Evolutionary conservation across 64 coral and sea anemone genomes (phyloP).

Genomic region (Catalaphyllia jardinei): DNA sequence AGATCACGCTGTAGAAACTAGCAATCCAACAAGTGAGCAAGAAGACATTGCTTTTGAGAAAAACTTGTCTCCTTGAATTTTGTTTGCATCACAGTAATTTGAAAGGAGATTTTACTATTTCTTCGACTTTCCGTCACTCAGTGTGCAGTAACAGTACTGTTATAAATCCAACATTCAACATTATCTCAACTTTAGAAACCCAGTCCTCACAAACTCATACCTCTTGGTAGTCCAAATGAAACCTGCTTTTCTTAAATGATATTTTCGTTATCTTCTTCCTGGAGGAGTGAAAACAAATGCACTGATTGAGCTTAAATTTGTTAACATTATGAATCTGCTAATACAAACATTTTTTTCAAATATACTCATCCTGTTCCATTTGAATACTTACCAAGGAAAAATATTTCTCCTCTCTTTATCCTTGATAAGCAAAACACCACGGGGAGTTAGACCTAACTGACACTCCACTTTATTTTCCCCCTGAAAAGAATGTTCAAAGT

Average conservation of each 20-base stretch:
- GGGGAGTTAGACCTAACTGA: slow-evolving; percentile 83
- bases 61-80: too few species aligned
- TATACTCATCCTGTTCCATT: neutral
- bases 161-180: neutral
- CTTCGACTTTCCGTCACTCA: too few species aligned
- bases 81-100: too few species aligned
- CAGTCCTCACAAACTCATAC: slow-evolving; percentile 3
- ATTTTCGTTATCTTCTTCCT: slow-evolving; percentile 88
- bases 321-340: too few species aligned
- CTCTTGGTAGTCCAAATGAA: slow-evolving; percentile 73
- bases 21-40: too few species aligned
- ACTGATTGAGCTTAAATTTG: neutral
- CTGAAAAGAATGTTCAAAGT: slow-evolving; percentile 11
- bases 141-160: too few species aligned
- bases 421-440: slow-evolving; percentile 83
- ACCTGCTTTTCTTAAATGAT: slow-evolving; percentile 85
- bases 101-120: too few species aligned
- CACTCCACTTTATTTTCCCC: slow-evolving; percentile 80
- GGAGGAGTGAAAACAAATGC: neutral
- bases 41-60: too few species aligned
- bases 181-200: neutral
- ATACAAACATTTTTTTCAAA: too few species aligned
- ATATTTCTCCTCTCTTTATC: slow-evolving; percentile 76
- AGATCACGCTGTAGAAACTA: too few species aligned
- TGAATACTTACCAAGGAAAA: slow-evolving; percentile 68